Evolutionary conservation across 2,888 invertebrate species (phyloP).

Genomic region (Lithophane leautieri): DNA sequence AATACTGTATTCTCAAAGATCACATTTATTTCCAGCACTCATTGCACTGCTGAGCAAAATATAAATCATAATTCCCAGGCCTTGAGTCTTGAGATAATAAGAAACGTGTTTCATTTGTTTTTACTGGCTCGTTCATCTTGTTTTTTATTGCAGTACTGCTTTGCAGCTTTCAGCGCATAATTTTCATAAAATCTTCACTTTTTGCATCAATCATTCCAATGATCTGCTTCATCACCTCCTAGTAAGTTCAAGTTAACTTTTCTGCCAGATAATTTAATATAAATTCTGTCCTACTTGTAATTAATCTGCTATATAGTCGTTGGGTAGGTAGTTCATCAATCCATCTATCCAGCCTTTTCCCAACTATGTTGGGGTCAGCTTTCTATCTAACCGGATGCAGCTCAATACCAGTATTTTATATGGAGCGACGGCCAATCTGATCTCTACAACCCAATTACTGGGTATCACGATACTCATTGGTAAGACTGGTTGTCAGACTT

Average conservation of each 20-base stretch:
- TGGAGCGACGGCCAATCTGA: not conserved
- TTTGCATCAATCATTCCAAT: not conserved
- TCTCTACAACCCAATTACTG: not conserved
- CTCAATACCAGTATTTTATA: not conserved
- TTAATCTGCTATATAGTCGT: too few relatives aligned
- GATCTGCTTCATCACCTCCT: not conserved
- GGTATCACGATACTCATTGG: not conserved
- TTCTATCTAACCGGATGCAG: not conserved
- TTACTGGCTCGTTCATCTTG: too few relatives aligned
- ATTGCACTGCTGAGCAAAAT: too few relatives aligned
- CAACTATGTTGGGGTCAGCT: not conserved
- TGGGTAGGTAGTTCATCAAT: not conserved
- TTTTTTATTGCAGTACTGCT: too few relatives aligned
- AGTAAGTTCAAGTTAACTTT: not conserved
- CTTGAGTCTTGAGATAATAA: too few relatives aligned
- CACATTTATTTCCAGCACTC: too few relatives aligned
- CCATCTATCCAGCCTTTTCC: not conserved
- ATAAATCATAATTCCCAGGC: too few relatives aligned
- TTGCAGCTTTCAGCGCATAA: too few relatives aligned
- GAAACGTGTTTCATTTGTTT: too few relatives aligned
- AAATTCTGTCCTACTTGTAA: not conserved
- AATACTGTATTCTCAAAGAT: too few relatives aligned
- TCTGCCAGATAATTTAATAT: not conserved
- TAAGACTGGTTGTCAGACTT: not conserved
- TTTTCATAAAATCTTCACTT: too few relatives aligned